phyloP scores from a whole-genome alignment of 1,140 invertebrate species.

The Galleria mellonella region DNA sequence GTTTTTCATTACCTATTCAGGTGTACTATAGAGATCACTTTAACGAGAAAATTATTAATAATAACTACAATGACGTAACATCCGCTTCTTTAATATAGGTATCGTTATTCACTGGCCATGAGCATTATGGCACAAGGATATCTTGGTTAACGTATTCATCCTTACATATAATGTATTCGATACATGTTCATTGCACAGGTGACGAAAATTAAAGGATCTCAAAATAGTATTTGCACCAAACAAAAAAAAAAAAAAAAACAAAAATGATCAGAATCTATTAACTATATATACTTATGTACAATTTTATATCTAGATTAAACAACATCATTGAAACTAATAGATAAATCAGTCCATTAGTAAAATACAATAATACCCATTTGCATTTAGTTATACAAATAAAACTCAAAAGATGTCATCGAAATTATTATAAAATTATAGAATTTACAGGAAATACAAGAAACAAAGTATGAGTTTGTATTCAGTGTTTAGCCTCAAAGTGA shows the following conservation, averaged over 20 bases:
- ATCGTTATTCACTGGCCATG: too few relatives aligned
- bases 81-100: too few relatives aligned
- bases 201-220: conserved; percentile 3
- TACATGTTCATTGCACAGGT: too few relatives aligned
- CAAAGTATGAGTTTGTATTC: background rate
- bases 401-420: background rate
- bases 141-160: too few relatives aligned
- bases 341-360: conserved; percentile 37
- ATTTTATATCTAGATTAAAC: conserved; percentile 16
- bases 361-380: conserved; percentile 12
- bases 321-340: conserved; percentile 21
- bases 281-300: conserved; percentile 22
- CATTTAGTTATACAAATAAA: background rate
- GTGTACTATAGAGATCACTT: too few relatives aligned
- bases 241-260: conserved; percentile 6
- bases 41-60: too few relatives aligned
- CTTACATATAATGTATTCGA: too few relatives aligned
- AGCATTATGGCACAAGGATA: too few relatives aligned
- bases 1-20: too few relatives aligned
- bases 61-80: too few relatives aligned
- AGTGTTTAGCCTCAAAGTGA: background rate
- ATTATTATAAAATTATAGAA: background rate
- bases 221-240: conserved; percentile 25
- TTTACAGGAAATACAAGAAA: background rate
- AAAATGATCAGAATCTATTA: background rate